phyloP scores from a whole-genome alignment of 2,888 invertebrate genomes.

The Chrysomela aeneicollis region DNA sequence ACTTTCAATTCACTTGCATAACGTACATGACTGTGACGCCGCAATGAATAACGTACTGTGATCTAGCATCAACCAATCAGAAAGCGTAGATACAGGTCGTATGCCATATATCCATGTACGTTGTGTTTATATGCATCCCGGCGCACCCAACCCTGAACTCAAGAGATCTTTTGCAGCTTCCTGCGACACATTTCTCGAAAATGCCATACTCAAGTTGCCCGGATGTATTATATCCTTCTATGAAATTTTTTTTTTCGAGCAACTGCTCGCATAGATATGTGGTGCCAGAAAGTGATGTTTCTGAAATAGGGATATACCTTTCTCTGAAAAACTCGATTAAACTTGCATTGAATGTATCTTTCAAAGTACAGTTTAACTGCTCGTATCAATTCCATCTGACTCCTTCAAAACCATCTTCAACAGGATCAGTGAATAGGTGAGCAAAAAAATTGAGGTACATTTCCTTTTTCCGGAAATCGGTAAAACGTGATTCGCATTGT shows the following conservation, averaged over 20 bases:
- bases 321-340: constrained; percentile 3
- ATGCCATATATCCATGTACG: too few species aligned
- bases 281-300: constrained; percentile 14
- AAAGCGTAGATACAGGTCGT: too few species aligned
- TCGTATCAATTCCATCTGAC: constrained; percentile 20
- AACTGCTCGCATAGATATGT: constrained; percentile 19
- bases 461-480: constrained; percentile 24
- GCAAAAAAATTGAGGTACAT: constrained; percentile 22
- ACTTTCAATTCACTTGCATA: too few species aligned
- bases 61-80: too few species aligned
- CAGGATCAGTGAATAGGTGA: constrained; percentile 23
- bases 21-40: too few species aligned
- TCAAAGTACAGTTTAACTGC: constrained; percentile 2
- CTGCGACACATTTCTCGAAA: too few species aligned
- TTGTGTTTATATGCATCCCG: too few species aligned
- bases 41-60: too few species aligned
- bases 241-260: constrained; percentile 18
- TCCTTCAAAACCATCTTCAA: constrained; percentile 22
- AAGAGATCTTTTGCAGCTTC: too few species aligned
- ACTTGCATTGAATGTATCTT: constrained; percentile 8
- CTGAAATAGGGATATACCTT: background rate
- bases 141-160: too few species aligned
- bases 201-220: too few species aligned
- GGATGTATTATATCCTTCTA: too few species aligned
- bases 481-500: constrained; percentile 19